phyloP scores from a whole-genome alignment of 2,113 vertebrate species.

The Geococcyx californianus region DNA sequence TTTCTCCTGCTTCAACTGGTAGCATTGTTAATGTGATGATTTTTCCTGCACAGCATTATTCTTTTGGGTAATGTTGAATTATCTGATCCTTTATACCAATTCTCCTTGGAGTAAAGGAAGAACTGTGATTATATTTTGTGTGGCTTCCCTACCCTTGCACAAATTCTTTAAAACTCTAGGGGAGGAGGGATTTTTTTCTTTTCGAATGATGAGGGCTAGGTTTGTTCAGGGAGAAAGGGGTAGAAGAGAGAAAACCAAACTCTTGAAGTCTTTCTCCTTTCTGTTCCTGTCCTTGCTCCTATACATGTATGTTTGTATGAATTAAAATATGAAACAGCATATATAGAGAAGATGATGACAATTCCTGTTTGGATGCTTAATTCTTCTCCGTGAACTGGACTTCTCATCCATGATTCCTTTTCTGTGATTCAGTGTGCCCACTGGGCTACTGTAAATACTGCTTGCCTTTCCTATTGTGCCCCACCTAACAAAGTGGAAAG shows the following conservation, averaged over 20 bases:
- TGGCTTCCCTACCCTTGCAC: background rate
- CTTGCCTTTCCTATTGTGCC: background rate
- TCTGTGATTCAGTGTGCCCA: background rate
- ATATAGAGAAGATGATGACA: background rate
- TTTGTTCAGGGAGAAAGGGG: background rate
- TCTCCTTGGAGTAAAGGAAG: background rate
- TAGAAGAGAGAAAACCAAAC: background rate
- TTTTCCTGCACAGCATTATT: background rate
- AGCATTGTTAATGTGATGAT: background rate
- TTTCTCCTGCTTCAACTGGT: background rate
- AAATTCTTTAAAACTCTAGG: background rate
- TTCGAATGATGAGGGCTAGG: background rate
- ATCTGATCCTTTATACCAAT: background rate
- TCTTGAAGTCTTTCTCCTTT: background rate
- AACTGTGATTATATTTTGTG: background rate
- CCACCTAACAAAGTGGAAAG: background rate
- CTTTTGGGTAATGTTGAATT: background rate
- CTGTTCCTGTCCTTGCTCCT: background rate
- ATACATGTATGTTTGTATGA: background rate
- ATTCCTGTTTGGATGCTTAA: background rate
- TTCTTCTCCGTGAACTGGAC: background rate
- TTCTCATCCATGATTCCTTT: background rate
- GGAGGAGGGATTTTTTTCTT: background rate
- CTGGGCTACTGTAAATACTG: background rate
- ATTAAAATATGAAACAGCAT: background rate